Conservation (phyloP, 2,797 vertebrate genomes). For the Urosaurus nigricauda region DNA sequence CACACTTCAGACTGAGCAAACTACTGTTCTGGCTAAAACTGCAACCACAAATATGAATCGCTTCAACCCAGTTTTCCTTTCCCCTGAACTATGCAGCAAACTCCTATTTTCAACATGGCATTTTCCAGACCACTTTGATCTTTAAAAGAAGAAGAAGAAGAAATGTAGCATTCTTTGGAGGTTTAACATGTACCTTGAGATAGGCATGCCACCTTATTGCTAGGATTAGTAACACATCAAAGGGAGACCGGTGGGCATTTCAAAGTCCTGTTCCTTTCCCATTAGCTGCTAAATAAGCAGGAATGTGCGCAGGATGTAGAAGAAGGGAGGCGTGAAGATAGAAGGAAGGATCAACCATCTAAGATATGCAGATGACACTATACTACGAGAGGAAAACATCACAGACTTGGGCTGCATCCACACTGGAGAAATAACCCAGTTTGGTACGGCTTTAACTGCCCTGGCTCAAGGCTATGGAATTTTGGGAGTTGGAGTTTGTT, state of each 20-base stretch:
- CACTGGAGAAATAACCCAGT: too few species aligned
- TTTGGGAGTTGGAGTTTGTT: too few species aligned
- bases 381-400: too few species aligned
- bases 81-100: not conserved
- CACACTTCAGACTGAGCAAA: not conserved
- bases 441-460: too few species aligned
- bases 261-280: conserved; percentile 15
- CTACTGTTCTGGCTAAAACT: conserved; percentile 9
- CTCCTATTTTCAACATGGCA: not conserved
- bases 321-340: too few species aligned
- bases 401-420: too few species aligned
- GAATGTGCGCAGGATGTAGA: not conserved
- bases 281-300: not conserved
- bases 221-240: not conserved
- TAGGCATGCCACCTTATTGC: not conserved
- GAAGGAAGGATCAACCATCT: too few species aligned
- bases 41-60: not conserved
- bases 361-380: too few species aligned
- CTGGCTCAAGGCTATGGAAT: too few species aligned
- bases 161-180: not conserved
- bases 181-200: rapidly evolving
- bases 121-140: not conserved
- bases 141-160: not conserved
- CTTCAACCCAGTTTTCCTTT: not conserved
- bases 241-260: not conserved